Base-by-base conservation (phyloP, 2,888 invertebrate genomes). In the Drosophila neotestacea region DNA sequence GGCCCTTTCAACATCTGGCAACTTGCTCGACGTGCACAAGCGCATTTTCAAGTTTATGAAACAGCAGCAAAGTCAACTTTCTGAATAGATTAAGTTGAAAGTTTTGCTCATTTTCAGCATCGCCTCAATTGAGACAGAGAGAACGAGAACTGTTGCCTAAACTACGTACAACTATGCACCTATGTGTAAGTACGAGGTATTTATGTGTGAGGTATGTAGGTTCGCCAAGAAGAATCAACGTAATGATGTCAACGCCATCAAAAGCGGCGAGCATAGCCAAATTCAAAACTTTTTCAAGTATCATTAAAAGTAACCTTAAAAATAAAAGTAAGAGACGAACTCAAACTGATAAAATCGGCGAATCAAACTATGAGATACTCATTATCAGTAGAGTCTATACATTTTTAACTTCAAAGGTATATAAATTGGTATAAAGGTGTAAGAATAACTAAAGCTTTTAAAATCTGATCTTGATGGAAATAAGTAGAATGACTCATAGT, bases 41-140 rank as follows among this genome's bases (percentile, higher is more conserved):
- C 85, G 89, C 78, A 80, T 82, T 87, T 90, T 80, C 80, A 90
- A 91, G 91, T 91, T 91, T 91, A 89, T 87, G 85, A 91, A 91
- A 90, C 82, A 80, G 81, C 67, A 59, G 39, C 44, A 73, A 69
- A 79, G 72, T 65, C 72, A 85, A 85, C 88, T 85, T 85, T 85
- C 74, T 85, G 89, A 88, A 88, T 91, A 88, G 90, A 91, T 90
- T 91, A 91, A 87, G 89, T 87, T 83, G 75, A 89, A 90, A 88
- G 88, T 91, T 88, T 89, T 89, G 72, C 77, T 84, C 80, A 85
- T 86, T 88, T 89, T 84, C 84, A 81, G 87, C 86, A 85, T 77
- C 73, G 86, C 71, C 74, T 70, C 83, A 79, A 83, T 88, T 72
- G 54, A 38, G 65, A 70, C 4, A 39, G n/a, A 39, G 13, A 6